phyloP scores from a whole-genome alignment of 1,140 invertebrate genomes.

The Mercenaria mercenaria region DNA sequence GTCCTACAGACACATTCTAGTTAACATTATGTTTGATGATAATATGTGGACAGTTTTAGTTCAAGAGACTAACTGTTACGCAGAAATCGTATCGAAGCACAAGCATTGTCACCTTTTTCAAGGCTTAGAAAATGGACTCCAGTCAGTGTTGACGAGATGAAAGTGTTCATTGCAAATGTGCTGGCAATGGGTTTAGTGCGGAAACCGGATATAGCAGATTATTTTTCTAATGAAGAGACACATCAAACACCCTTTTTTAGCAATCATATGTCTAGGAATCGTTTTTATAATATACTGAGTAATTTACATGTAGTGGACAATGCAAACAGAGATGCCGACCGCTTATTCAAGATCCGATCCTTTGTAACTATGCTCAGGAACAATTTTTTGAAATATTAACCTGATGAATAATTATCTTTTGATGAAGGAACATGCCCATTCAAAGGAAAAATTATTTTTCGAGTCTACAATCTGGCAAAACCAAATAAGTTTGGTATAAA shows the following conservation, averaged over 20 bases:
- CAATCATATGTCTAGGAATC: constrained; percentile 13
- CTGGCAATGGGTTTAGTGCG: constrained; percentile 27
- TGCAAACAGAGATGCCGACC: constrained; percentile 41
- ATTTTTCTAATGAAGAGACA: constrained; percentile 23
- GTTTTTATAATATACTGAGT: constrained; percentile 31
- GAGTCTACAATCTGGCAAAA: constrained; percentile 67
- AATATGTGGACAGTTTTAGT: background rate
- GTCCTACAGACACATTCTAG: too few relatives aligned
- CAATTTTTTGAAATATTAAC: constrained; percentile 30
- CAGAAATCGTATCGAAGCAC: background rate
- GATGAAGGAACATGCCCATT: constrained; percentile 62
- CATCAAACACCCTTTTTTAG: constrained; percentile 43
- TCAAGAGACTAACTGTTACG: background rate
- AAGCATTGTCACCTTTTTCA: background rate
- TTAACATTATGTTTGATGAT: constrained; percentile 5
- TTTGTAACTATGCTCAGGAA: background rate
- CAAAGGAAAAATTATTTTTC: constrained; percentile 58
- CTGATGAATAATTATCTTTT: constrained; percentile 7
- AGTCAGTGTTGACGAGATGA: constrained; percentile 45
- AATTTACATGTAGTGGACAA: constrained; percentile 43
- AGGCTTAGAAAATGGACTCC: background rate
- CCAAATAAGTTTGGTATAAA: constrained; percentile 61
- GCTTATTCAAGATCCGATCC: constrained; percentile 48
- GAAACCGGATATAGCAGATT: constrained; percentile 1
- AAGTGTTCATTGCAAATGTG: constrained; percentile 4